Base-by-base conservation (phyloP, 2,888 invertebrate genomes). In the Nemapogon koenigi region DNA sequence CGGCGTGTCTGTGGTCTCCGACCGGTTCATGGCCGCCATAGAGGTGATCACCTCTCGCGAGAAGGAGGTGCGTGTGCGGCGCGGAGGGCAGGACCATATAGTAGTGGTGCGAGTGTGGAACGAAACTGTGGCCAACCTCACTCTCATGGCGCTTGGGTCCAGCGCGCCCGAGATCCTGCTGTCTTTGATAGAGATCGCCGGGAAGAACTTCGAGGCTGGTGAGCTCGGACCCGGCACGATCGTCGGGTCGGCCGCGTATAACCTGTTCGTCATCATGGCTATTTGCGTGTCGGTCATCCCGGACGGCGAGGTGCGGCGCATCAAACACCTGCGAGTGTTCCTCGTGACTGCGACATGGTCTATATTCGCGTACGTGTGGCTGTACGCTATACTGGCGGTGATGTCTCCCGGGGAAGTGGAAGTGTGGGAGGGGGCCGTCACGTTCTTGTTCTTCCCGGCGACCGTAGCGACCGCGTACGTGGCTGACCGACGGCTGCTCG, bases 21-120 rank as follows among this genome's bases (percentile, higher is more conserved):
- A 99, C 67, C 88, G 97, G 42, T 99, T 99, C 79, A 99, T 99
- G 99, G 95, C 96, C 28, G 91, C 97, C 53, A 99, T 99, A 63
- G 99, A 99, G 83, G 97, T 96, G 49, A 99, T 99, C 65, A 99
- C 98, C 37, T 97, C 97, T 1, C 90, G 96, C 64, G 98, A 99
- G 67, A 91, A 94, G 54, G 94, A 96, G 67, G 90, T 99, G 55
- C 87, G 89, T 53, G 89, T 99, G 42, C 91, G 92, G 56, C 90
- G 91, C 47, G 87, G 91, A 46, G 91, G 91, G 55, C 93, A 94
- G 43, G 92, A 94, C 43, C 92, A 95, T 57, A 90, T 92, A 49
- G 83, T 98, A 29, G 90, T 89, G 36, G 97, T 99, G 11, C 84
- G 97, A 41, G 91, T 99, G 41, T 99, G 99, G 99, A 99, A 99